A percentile compares a stretch with the other conserved stretches of the same genome.
These are phyloP conservation scores for Poicephalus meyeri DNA, from an alignment of 2,113 vertebrate genomes.

Conservation along the genomic window DNA sequence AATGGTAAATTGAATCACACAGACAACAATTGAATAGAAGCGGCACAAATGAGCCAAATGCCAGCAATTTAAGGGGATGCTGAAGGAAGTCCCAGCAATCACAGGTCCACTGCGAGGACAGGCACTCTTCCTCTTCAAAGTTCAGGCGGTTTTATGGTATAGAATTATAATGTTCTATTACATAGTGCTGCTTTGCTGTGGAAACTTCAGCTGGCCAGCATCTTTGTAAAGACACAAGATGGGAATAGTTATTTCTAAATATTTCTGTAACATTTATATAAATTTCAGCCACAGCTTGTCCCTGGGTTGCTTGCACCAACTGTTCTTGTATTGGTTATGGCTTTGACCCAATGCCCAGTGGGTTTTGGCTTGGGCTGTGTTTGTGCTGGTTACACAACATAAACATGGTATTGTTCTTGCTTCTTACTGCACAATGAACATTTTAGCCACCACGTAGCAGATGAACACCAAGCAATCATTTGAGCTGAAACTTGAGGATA, in stretches of 20 bases:
- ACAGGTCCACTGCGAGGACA: neutral
- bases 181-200: neutral
- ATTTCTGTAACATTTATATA: neutral
- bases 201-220: neutral
- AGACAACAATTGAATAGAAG: constrained; percentile 45
- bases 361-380: neutral
- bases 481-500: neutral
- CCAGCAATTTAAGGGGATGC: neutral
- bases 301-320: neutral
- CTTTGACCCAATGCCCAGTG: neutral
- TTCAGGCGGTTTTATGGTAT: neutral
- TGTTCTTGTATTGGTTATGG: neutral
- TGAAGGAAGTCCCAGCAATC: constrained; percentile 7
- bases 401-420: neutral
- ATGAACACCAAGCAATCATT: neutral
- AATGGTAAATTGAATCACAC: constrained; percentile 62
- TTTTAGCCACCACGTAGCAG: neutral
- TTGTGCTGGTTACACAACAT: neutral
- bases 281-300: neutral
- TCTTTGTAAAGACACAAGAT: neutral
- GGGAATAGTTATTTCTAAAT: neutral
- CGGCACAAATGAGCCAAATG: constrained; percentile 9
- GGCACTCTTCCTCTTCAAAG: neutral
- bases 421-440: neutral
- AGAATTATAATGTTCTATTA: neutral